Conservation (phyloP, 2,888 invertebrate genomes). For the Ashinkailepas kermadecensis region DNA sequence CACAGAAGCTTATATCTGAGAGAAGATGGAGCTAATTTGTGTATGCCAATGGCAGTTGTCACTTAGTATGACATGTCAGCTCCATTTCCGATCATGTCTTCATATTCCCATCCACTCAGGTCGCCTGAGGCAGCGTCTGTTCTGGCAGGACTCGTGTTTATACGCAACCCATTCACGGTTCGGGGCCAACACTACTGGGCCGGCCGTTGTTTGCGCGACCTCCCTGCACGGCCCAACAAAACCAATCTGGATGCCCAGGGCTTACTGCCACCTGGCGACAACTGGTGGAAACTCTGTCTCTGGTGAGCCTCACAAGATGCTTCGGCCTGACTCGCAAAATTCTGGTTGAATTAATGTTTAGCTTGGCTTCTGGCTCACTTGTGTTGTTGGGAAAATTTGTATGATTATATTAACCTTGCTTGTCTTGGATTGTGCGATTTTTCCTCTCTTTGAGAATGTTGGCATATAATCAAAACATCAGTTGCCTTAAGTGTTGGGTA, state of each 20-base stretch:
- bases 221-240: conserved; percentile 57
- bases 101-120: not conserved
- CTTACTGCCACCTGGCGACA: not conserved
- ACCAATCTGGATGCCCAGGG: conserved; percentile 40
- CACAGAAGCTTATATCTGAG: no score
- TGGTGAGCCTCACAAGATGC: conserved; percentile 11
- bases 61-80: not conserved
- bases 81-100: not conserved
- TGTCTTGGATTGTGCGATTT: not conserved
- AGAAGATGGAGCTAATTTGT: no score
- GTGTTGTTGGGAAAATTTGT: not conserved
- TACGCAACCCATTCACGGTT: conserved; percentile 72
- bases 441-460: not conserved
- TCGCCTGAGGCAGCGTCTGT: not conserved
- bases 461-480: no score
- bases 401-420: not conserved
- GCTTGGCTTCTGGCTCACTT: not conserved
- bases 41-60: no score
- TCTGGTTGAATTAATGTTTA: no score
- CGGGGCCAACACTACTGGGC: conserved; percentile 78
- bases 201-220: conserved; percentile 64
- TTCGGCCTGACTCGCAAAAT: no score
- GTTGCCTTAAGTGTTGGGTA: no score
- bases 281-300: conserved; percentile 27
- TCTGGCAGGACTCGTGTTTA: conserved; percentile 60